Percentiles rank a stretch among this genome's conserved stretches.
phyloP scores from a whole-genome alignment of 2,888 invertebrate genomes.

The Dysmachus trigonus region DNA sequence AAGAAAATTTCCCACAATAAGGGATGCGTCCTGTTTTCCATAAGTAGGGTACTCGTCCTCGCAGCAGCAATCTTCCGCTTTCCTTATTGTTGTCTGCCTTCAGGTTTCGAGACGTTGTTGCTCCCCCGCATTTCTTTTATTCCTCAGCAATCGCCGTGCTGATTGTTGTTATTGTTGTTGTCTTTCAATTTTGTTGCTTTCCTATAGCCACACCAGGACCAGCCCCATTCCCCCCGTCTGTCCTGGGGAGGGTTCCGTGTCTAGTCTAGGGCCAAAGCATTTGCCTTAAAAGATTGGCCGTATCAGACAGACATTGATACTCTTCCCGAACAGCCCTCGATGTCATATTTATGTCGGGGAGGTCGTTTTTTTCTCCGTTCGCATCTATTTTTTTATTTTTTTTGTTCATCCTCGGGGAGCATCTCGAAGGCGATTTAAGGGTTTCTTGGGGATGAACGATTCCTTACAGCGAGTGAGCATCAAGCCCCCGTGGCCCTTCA shows the following conservation, averaged over 20 bases:
- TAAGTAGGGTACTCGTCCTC: constrained; percentile 35
- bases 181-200: constrained; percentile 37
- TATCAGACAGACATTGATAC: constrained; percentile 43
- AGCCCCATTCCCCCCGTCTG: background rate
- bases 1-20: constrained; percentile 50
- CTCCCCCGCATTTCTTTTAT: constrained; percentile 6
- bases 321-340: constrained; percentile 36
- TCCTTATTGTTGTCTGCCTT: constrained; percentile 30
- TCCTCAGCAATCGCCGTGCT: background rate
- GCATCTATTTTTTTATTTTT: background rate
- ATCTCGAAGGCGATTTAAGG: constrained; percentile 36
- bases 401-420: background rate
- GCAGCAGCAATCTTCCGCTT: constrained; percentile 30
- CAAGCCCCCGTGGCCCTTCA: background rate
- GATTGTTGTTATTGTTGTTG: constrained; percentile 4
- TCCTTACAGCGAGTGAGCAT: constrained; percentile 28
- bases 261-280: constrained; percentile 1
- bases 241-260: background rate
- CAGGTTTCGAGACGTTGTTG: constrained; percentile 13
- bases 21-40: constrained; percentile 33
- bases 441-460: constrained; percentile 39
- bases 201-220: background rate
- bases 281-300: constrained; percentile 39
- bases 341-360: constrained; percentile 47
- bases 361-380: background rate